Base-by-base conservation (phyloP, 2,888 invertebrate genomes). In the Eupithecia inturbata region DNA sequence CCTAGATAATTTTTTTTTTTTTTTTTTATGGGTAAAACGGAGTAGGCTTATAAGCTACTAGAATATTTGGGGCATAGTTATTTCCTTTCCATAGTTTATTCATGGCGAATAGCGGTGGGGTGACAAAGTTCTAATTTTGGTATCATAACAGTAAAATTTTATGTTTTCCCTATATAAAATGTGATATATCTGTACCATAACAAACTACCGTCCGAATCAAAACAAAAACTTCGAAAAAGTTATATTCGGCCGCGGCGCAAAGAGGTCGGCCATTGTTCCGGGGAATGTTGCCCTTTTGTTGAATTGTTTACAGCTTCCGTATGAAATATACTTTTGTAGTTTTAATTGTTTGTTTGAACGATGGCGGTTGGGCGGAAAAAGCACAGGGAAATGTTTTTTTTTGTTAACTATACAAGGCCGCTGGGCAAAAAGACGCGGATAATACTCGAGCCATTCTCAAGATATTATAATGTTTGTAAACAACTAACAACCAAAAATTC, bases 231-330 rank as follows among this genome's bases (percentile, higher is more conserved):
- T 76, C 19, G 60, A 69, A 76, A 76, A 76, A 71, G 70, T 73
- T 73, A 73, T 66, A 76, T 73, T 73, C 71, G 73, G 66, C 64
- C 72, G 76, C 71, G 67, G 70, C 71, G 73, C 71, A 76, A 76
- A 76, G 71, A 76, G 75, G 75, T 76, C 75, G 67, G 62, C 73
- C 71, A 76, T 76, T 76, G 76, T 76, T 76, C 71, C 31, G 69
- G 70, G 71, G 14, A 76, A 73, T 71, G 76, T 76, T 71, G 73
- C 68, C 68, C 73, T 76, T 75, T 75, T 75, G 75, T 75, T 68
- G 10, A 71, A 68, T 76, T 76, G 68, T 76, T 73, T 73, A 76
- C 76, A 12, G 70, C 67, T 76, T 76, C 71, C 76, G 73, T 62
- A 45, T 72, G 75, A 75, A 70, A 75, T 75, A 70, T 68, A 66